Conservation (phyloP, 2,888 invertebrate species). For the Eustalomyia histrio region DNA sequence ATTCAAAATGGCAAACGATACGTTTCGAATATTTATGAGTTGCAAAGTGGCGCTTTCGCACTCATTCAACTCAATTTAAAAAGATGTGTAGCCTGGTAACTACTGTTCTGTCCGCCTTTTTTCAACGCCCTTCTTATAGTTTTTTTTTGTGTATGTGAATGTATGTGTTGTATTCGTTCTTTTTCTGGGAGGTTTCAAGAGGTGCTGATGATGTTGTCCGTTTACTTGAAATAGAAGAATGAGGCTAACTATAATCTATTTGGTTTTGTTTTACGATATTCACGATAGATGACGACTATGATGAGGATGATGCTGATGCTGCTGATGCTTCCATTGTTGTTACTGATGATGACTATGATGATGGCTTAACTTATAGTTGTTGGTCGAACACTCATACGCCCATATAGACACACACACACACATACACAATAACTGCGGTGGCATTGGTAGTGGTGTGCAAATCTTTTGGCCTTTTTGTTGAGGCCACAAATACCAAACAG, state of each 20-base stretch:
- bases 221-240: slow-evolving; percentile 30
- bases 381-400: slow-evolving; percentile 7
- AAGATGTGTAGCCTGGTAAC: slow-evolving; percentile 23
- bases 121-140: slow-evolving; percentile 39
- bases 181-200: slow-evolving; percentile 5
- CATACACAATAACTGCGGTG: neutral
- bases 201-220: slow-evolving; percentile 26
- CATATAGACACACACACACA: neutral
- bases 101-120: slow-evolving; percentile 37
- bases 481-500: slow-evolving; percentile 41
- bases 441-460: slow-evolving; percentile 7
- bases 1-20: slow-evolving; percentile 52
- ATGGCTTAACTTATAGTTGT: slow-evolving; percentile 28
- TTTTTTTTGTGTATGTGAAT: neutral
- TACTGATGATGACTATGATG: slow-evolving; percentile 12
- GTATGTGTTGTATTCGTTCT: neutral
- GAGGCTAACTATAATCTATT: slow-evolving; percentile 41
- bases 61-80: slow-evolving; percentile 60
- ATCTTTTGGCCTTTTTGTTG: slow-evolving; percentile 23
- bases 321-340: neutral
- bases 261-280: slow-evolving; percentile 41
- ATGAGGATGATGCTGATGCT: slow-evolving; percentile 12
- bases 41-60: slow-evolving; percentile 73
- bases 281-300: slow-evolving; percentile 4
- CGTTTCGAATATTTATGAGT: slow-evolving; percentile 75